Evolutionary conservation across 2,888 invertebrate species (phyloP).

Genomic region (Lithosia quadra): DNA sequence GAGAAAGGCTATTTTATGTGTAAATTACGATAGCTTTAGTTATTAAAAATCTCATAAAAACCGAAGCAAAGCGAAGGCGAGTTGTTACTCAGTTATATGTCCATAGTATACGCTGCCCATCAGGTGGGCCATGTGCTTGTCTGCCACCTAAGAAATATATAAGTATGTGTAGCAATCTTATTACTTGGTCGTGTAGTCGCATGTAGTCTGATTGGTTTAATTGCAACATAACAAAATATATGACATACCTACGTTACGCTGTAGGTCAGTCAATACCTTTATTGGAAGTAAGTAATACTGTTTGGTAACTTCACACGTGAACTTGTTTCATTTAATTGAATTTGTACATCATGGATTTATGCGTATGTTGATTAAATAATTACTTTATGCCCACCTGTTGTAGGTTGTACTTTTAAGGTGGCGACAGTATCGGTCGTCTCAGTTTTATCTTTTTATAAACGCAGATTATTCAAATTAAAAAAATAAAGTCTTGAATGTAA

Average conservation of each 20-base stretch:
- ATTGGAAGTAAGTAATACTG: slow-evolving; percentile 23
- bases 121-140: too few relatives aligned
- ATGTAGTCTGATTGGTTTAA: not conserved
- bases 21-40: too few relatives aligned
- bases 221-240: not conserved
- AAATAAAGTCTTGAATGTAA: not conserved
- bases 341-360: slow-evolving; percentile 43
- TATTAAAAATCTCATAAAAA: too few relatives aligned
- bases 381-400: slow-evolving; percentile 11
- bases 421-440: not conserved
- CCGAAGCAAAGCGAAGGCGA: too few relatives aligned
- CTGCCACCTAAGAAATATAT: too few relatives aligned
- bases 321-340: slow-evolving; percentile 46
- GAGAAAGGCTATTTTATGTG: too few relatives aligned
- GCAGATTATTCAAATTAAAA: not conserved
- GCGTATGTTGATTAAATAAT: slow-evolving; percentile 20
- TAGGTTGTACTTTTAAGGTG: slow-evolving; percentile 6
- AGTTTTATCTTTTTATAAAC: not conserved
- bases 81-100: too few relatives aligned
- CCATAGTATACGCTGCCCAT: too few relatives aligned
- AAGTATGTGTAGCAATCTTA: slow-evolving; percentile 7
- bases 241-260: not conserved
- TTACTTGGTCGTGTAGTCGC: not conserved
- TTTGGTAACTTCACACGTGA: slow-evolving; percentile 40
- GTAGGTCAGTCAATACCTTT: slow-evolving; percentile 8